A percentile compares a stretch with the other conserved stretches of the same genome.
phyloP scores from a whole-genome alignment of 2,888 invertebrate genomes.

The Meghimatium bilineatum region DNA sequence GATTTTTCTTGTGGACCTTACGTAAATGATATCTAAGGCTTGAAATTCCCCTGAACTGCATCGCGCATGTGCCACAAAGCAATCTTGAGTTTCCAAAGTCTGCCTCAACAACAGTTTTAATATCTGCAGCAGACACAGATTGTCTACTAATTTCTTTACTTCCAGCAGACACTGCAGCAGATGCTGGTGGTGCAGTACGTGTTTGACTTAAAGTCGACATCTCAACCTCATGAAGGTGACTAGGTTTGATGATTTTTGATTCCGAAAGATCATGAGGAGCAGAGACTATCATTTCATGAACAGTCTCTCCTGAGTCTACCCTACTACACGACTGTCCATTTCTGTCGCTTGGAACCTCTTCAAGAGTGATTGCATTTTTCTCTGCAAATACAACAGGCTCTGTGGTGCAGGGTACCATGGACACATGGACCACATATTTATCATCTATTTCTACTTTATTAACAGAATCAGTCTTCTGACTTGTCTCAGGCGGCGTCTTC shows the following conservation, averaged over 20 bases:
- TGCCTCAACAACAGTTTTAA: background rate
- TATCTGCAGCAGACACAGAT: background rate
- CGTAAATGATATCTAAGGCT: constrained; percentile 39
- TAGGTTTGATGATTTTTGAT: background rate
- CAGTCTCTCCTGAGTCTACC: background rate
- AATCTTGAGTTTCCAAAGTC: constrained; percentile 14
- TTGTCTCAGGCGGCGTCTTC: background rate
- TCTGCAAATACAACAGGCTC: background rate
- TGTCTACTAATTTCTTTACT: background rate
- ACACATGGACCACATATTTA: constrained; percentile 23
- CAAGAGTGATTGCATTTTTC: background rate
- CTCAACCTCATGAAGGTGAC: background rate
- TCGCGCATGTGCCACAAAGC: constrained; percentile 42
- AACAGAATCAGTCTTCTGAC: background rate
- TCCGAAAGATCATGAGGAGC: background rate
- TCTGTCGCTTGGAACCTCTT: background rate
- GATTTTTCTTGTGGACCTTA: constrained; percentile 38
- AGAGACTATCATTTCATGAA: background rate
- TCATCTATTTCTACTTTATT: background rate
- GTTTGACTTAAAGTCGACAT: background rate
- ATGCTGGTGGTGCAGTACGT: background rate
- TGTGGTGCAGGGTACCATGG: background rate
- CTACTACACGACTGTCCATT: background rate
- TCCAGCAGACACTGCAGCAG: background rate
- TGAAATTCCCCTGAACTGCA: constrained; percentile 39